Conservation (phyloP, 2,113 vertebrate species). For the Puntigrus tetrazona region DNA sequence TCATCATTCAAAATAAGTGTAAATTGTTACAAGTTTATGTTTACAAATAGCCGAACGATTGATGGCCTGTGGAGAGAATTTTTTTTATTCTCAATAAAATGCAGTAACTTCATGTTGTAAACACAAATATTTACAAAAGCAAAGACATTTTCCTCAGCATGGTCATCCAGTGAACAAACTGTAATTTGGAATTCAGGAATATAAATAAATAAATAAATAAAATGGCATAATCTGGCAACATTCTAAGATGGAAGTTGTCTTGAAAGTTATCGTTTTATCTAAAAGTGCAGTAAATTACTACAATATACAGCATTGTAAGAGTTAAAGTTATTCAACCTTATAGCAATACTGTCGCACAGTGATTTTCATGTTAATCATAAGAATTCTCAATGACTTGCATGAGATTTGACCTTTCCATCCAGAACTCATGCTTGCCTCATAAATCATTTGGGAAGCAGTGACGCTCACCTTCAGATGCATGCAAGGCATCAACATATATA, state of each 20-base stretch:
- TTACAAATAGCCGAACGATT: slow-evolving; percentile 24
- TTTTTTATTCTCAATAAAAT: slow-evolving; percentile 1
- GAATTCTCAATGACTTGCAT: not conserved
- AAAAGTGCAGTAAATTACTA: not conserved
- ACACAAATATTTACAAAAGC: not conserved
- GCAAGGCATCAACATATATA: slow-evolving; percentile 41
- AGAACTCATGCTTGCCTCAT: slow-evolving; percentile 62
- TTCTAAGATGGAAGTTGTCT: not conserved
- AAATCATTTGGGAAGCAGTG: slow-evolving; percentile 68
- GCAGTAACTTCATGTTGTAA: not conserved
- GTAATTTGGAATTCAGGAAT: not conserved
- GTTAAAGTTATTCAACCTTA: not conserved
- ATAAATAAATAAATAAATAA: not conserved
- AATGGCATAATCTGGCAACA: no score
- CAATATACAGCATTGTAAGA: not conserved
- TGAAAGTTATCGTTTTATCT: not conserved
- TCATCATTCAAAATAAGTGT: slow-evolving; percentile 8
- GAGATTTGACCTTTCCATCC: not conserved
- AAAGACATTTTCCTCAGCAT: not conserved
- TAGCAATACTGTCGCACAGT: slow-evolving; percentile 29
- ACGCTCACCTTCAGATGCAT: slow-evolving; percentile 71
- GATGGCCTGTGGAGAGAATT: slow-evolving; percentile 16
- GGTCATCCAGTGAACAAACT: not conserved
- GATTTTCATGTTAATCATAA: slow-evolving; percentile 49
- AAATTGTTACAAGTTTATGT: slow-evolving; percentile 2